Evolutionary conservation across 2,113 vertebrate genomes (phyloP).

Genomic region (Capreolus pygargus): DNA sequence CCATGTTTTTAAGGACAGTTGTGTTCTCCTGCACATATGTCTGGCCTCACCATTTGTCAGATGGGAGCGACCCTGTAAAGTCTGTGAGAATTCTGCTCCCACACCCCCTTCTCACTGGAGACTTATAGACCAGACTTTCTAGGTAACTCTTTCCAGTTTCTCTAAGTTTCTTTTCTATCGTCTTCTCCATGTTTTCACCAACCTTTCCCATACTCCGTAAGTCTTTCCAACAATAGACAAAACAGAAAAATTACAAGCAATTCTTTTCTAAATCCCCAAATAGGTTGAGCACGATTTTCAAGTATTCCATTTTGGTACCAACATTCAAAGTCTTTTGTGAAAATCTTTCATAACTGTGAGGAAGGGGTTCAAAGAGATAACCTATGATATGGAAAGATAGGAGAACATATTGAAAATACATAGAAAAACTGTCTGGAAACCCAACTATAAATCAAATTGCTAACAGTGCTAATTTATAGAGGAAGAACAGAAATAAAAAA

Average conservation of each 20-base stretch:
- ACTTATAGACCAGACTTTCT: not conserved
- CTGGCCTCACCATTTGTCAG: not conserved
- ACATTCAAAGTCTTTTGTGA: not conserved
- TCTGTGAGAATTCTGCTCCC: not conserved
- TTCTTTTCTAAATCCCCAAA: not conserved
- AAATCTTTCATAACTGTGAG: not conserved
- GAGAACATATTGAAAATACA: not conserved
- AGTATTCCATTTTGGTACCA: not conserved
- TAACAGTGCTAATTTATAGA: not conserved
- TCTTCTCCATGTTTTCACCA: not conserved
- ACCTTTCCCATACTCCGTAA: not conserved
- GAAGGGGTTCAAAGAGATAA: not conserved
- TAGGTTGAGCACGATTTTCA: not conserved
- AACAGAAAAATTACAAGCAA: not conserved
- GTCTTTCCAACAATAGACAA: not conserved
- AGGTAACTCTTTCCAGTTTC: not conserved
- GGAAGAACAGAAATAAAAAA: not conserved
- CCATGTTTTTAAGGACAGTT: not conserved
- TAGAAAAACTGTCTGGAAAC: not conserved
- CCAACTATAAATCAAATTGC: not conserved
- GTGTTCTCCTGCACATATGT: not conserved
- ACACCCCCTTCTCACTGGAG: not conserved
- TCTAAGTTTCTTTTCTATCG: not conserved
- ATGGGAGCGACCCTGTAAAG: not conserved
- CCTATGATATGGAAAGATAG: not conserved